Base-by-base conservation (phyloP, 2,113 vertebrate genomes). In the Alectura lathami region DNA sequence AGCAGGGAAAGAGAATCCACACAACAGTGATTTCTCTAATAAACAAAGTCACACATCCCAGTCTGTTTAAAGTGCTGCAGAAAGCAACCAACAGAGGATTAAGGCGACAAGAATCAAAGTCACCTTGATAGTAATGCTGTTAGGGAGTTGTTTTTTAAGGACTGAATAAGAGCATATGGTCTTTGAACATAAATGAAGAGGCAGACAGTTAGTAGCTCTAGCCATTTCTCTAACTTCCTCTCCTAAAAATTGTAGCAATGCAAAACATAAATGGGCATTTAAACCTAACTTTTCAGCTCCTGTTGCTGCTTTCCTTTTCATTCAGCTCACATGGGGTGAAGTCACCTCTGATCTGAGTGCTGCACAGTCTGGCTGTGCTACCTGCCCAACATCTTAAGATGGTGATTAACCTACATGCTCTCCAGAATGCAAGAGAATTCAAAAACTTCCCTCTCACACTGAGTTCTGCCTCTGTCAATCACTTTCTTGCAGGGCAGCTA, bases 61-160 rank as follows among this genome's bases (percentile, higher is more conserved):
- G 21, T 68, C 66, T 83, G 34, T 91, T 93, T 93, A 72, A 93
- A 90, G 40, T 10, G 32, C 17, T 21, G 5, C 64, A 84, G 87
- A 86, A 86, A 86, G 30, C 24, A 94, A 23, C 57, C 64, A n/a
- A 68, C 62, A 70, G 54, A 89, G 32, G 74, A 48, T 4, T 70
- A 32, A 63, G 77, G 24, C 66, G 91, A 47, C 34, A 13, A 20
- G 64, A 96, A 97, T 94, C 93, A 93, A 96, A 96, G 87, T 88
- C 86, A 94, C 76, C 83, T 81, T 93, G 80, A 75, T 81, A 67
- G 59, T 23, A 81, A 75, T 0, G 1, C 54, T 76, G 36, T 64
- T 73, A 84, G 64, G 38, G 82, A 91, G 56, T 27, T 70, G 27
- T 4, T 86, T 84, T 92, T 72, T 70, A 82, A 59, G 74, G 32